Evolutionary conservation across 1,140 invertebrate species (phyloP), one percentile per base, ranked within the genome.

Genomic region (Drosophila subpulchrella): DNA sequence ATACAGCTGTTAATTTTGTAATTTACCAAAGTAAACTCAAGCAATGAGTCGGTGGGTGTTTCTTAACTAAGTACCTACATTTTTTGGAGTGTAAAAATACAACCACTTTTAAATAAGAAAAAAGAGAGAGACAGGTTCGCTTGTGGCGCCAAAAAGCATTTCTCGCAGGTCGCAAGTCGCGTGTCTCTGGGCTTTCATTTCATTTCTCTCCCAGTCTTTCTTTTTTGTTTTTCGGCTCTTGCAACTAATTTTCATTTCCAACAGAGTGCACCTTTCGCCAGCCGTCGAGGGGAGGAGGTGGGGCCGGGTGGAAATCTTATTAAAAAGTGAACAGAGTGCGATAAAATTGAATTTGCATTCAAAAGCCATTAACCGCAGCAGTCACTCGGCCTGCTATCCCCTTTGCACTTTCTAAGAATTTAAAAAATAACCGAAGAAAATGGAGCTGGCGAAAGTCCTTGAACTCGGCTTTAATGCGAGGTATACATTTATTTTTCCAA

Each of bases 301-400:
- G 55, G 48, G 78, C 51, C 44, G 68, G 60, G 58, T 65, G 58
- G 70, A 91, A 88, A 79, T 91, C 90, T 91, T 91, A 91, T 91
- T 91, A 91, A 91, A 91, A 91, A 85, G 75, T 85, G 86, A 91
- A 91, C 91, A 91, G 68, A 71, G 90, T 91, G 86, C 91, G 90
- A 92, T 92, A 92, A 92, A 92, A 92, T 91, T 92, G 88, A 90
- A 92, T 92, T 92, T 92, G 91, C 91, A 92, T 92, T 90, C 83
- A 78, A 92, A 92, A 92, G 82, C 91, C 91, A 92, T 92, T 92
- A 91, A 92, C 79, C 86, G 77, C 91, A 92, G 91, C 91, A 92
- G 90, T 92, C 85, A 76, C 80, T 80, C 56, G 20, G 66, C 67
- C 60, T 60, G 58, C 56, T 54, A 62, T 67, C 65, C 42, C 42